These are phyloP conservation scores for Dreissena polymorpha DNA, from an alignment of 1,140 invertebrate genomes.

Conservation along the genomic window DNA sequence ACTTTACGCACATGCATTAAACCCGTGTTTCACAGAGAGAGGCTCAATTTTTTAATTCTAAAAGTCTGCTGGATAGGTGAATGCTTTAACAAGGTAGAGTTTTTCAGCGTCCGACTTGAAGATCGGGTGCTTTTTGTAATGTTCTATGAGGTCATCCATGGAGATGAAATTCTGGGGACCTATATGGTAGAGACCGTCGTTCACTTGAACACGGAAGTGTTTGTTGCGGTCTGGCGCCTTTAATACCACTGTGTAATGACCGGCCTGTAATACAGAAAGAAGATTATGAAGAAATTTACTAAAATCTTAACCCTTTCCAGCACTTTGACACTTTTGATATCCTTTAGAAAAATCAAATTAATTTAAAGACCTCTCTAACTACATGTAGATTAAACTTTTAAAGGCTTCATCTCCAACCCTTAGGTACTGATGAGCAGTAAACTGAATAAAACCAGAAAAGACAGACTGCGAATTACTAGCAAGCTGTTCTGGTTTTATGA, in stretches of 20 bases:
- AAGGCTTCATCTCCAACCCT: no score
- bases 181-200: conserved; percentile 96
- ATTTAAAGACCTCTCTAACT: no score
- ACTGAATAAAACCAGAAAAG: no score
- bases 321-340: no score
- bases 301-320: no score
- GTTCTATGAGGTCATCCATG: conserved; percentile 97
- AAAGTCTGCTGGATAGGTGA: conserved; percentile 69
- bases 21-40: no score
- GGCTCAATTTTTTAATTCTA: conserved; percentile 41
- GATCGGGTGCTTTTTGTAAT: conserved; percentile 99
- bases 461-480: no score
- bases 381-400: no score
- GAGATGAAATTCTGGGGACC: conserved; percentile 98
- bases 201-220: conserved; percentile 98
- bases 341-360: no score
- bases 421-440: no score
- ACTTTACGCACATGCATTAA: no score
- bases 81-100: conserved; percentile 77
- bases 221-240: conserved; percentile 99
- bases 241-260: conserved; percentile 98
- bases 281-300: conserved; percentile 17
- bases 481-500: no score
- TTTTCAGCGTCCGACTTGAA: conserved; percentile 85
- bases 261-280: conserved; percentile 85